A percentile compares a stretch with the other conserved stretches of the same genome.
Evolutionary conservation across 2,888 invertebrate species (phyloP).

Genomic region (Hypsopygia costalis): DNA sequence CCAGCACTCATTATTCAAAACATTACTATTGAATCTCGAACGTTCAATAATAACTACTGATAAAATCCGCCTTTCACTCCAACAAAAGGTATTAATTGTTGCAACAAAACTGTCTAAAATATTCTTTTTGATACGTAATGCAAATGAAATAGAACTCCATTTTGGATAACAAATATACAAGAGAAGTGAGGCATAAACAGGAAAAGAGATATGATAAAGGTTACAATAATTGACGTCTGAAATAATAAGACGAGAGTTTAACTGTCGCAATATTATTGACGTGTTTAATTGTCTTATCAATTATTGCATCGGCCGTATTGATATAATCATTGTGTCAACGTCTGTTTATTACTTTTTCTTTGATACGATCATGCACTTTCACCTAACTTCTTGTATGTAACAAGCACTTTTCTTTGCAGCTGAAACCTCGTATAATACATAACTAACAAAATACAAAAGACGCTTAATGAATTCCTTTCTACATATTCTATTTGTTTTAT

Average conservation of each 20-base stretch:
- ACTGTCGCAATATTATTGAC: background rate
- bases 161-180: background rate
- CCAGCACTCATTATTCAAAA: slow-evolving; percentile 55
- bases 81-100: slow-evolving; percentile 19
- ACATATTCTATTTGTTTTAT: too few species aligned
- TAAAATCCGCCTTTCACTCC: slow-evolving; percentile 37
- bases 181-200: background rate
- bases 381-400: too few species aligned
- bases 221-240: background rate
- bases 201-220: slow-evolving; percentile 2
- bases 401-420: too few species aligned
- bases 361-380: background rate
- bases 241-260: background rate
- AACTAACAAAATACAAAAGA: too few species aligned
- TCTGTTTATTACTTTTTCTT: background rate
- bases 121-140: background rate
- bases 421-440: too few species aligned
- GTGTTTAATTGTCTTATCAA: background rate
- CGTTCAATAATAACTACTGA: slow-evolving; percentile 33
- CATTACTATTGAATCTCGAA: slow-evolving; percentile 44
- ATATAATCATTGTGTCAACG: background rate
- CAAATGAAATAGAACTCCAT: background rate
- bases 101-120: background rate
- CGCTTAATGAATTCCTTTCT: too few species aligned
- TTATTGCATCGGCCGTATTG: background rate